Percentiles rank a stretch among this genome's conserved stretches.
Evolutionary conservation across 2,797 vertebrate species (phyloP).

Genomic region (Brachymystax lenok): DNA sequence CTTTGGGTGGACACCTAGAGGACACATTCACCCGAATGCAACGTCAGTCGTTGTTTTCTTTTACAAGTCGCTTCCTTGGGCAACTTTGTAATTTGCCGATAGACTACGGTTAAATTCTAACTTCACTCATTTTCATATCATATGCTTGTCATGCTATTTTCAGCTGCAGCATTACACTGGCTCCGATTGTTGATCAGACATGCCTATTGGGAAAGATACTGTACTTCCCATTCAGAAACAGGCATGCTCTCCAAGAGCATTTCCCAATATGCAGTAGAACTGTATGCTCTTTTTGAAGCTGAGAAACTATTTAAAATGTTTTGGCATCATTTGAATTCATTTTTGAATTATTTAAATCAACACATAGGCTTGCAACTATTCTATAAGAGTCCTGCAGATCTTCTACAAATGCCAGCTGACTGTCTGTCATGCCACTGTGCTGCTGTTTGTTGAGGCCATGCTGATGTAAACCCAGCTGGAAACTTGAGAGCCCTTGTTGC

Average conservation of each 20-base stretch:
- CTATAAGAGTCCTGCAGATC: neutral
- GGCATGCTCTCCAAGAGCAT: neutral
- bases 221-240: neutral
- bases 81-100: neutral
- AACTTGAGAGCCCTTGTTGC: slow-evolving; percentile 12
- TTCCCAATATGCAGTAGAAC: too few species aligned
- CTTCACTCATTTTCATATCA: neutral
- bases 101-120: neutral
- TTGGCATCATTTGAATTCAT: neutral
- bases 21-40: slow-evolving; percentile 55
- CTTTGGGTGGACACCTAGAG: slow-evolving; percentile 53
- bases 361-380: neutral
- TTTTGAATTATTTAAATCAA: neutral
- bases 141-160: neutral
- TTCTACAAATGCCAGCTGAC: neutral
- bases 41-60: slow-evolving; percentile 33
- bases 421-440: neutral
- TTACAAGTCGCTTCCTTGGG: neutral
- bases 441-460: neutral
- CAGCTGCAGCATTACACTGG: neutral
- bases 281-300: too few species aligned
- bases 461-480: neutral
- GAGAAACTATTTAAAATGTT: neutral
- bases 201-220: neutral
- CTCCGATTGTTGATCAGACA: neutral